Conservation (phyloP, 2,113 vertebrate genomes). For the Entelurus aequoreus region DNA sequence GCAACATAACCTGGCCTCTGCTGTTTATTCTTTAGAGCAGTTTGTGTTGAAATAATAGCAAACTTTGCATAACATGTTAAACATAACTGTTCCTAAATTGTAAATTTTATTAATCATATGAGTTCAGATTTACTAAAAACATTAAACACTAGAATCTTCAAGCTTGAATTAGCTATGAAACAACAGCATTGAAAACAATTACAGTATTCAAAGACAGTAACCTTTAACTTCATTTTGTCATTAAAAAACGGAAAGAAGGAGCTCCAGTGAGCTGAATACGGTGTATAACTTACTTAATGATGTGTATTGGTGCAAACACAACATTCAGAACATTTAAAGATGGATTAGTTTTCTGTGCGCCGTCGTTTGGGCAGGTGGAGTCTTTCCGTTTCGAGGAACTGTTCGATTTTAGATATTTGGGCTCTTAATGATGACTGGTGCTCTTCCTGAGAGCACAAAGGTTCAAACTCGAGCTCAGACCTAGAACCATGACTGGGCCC, state of each 20-base stretch:
- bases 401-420: conserved; percentile 63
- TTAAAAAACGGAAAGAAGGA: neutral
- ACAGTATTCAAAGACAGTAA: neutral
- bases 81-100: no score
- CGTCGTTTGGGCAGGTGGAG: conserved; percentile 51
- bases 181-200: no score
- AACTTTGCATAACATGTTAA: neutral
- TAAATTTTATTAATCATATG: no score
- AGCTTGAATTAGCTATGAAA: no score
- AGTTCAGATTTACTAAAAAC: no score
- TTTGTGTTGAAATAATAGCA: conserved; percentile 12
- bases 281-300: neutral
- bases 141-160: no score
- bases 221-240: no score
- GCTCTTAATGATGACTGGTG: conserved; percentile 55
- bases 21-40: conserved; percentile 19
- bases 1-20: conserved; percentile 7
- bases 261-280: neutral
- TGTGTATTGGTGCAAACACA: no score
- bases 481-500: neutral
- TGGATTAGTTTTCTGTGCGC: conserved; percentile 20
- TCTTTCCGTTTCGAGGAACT: conserved; percentile 55
- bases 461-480: conserved; percentile 16
- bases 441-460: conserved; percentile 35
- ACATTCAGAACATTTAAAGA: conserved; percentile 4